Evolutionary conservation across 1,140 invertebrate species (phyloP), one percentile per base, ranked within the genome.

Genomic region (Microplitis mediator): DNA sequence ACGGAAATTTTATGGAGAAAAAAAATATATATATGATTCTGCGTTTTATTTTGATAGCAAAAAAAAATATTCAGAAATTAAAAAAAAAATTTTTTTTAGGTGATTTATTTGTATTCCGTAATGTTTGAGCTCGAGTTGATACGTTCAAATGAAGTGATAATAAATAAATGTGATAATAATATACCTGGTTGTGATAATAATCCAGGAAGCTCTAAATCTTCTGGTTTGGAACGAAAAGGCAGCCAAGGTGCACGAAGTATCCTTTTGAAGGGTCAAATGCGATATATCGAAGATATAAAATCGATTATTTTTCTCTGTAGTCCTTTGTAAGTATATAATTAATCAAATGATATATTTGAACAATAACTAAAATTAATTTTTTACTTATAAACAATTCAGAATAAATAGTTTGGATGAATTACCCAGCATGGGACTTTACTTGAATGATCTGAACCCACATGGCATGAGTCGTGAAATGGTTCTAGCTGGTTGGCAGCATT

Each of bases 381-480:
- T 4, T 31, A 32, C 13, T 60, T 14, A 2, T 14, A 1, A 14
- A 1, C 77, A 75, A 81, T 83, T 4, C 83, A 96, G 94, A 66
- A 92, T 97, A 39, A 94, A 94, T 77, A 94, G 94, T 81, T 86
- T 96, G 14, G 92, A 95, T 67, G 95, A 97, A 76, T 87, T 97
- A 50, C 88, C 91, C 5, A 91, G 91, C 71, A 92, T 93, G 76
- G 93, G 93, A 3, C 80, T 97, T 0, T 96, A 91, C 82, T 81
- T 97, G 13, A 95, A 95, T 75, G 95, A 97, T 82, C 88, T 97
- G 31, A 97, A 95, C 84, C 91, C 93, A 1, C 95, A 95, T 78
- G 95, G 95, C 4, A 88, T 94, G 60, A 95, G 95, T 73, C 89
- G 93, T 51, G 94, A 96, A 84, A 90, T 97, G 88, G 93, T 97